Percentiles rank a stretch among this genome's conserved stretches.
Evolutionary conservation across 2,888 invertebrate species (phyloP).

Genomic region (Bombylius discolor): DNA sequence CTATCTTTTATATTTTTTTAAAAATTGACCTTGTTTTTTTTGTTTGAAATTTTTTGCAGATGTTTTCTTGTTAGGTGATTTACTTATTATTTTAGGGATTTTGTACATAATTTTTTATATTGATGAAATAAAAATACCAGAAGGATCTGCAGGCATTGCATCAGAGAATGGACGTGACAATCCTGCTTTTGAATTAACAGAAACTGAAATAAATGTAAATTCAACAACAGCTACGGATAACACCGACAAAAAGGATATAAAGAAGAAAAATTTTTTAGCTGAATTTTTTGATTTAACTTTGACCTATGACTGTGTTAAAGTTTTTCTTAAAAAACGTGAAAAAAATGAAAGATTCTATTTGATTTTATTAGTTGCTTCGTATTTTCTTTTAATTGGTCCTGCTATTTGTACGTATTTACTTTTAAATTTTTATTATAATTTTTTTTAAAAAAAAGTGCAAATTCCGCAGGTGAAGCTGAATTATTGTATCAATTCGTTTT

Average conservation of each 20-base stretch:
- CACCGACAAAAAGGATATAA: not conserved
- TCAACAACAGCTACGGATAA: not conserved
- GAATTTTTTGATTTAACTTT: conserved; percentile 34
- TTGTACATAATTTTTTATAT: conserved; percentile 30
- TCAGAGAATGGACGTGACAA: conserved; percentile 9
- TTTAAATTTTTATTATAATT: not conserved
- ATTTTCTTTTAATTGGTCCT: conserved; percentile 31
- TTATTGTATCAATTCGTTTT: conserved; percentile 31
- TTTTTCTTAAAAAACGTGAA: conserved; percentile 27
- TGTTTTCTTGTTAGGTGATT: conserved; percentile 28
- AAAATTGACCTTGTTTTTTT: too few species aligned
- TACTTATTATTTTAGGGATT: conserved; percentile 30
- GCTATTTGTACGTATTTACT: conserved; percentile 17
- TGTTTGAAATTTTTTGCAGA: conserved; percentile 18
- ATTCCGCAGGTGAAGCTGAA: conserved; percentile 25
- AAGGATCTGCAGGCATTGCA: conserved; percentile 3
- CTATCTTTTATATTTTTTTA: too few species aligned
- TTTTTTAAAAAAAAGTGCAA: not conserved
- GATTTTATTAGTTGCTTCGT: conserved; percentile 25
- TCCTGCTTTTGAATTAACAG: conserved; percentile 9
- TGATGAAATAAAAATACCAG: conserved; percentile 21
- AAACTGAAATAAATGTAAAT: not conserved
- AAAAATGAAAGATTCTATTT: conserved; percentile 27
- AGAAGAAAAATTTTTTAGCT: conserved; percentile 18
- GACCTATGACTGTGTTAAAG: conserved; percentile 27